Conservation (phyloP, 2,888 invertebrate genomes). For the Tenthredo notha region DNA sequence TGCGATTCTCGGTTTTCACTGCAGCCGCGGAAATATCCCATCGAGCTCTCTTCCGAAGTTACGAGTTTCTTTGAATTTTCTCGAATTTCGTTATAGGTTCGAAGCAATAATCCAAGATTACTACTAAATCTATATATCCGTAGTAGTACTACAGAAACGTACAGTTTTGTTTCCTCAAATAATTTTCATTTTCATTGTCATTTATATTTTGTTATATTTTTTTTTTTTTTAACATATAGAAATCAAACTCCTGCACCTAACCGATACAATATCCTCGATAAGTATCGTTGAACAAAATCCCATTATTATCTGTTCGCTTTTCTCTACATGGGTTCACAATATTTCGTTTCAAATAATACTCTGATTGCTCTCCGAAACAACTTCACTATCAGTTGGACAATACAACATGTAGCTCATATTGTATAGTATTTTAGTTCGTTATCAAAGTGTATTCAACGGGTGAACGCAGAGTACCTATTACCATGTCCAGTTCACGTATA, state of each 20-base stretch:
- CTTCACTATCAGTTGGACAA: conserved; percentile 6
- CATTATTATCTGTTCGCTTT: neutral
- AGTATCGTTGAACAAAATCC: neutral
- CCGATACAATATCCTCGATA: neutral
- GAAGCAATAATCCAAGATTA: neutral
- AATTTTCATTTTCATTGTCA: neutral
- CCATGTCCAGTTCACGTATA: conserved; percentile 16
- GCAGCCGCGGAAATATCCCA: neutral
- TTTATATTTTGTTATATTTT: too few relatives aligned
- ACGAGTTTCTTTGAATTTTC: neutral
- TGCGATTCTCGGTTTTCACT: neutral
- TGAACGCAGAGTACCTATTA: conserved; percentile 12
- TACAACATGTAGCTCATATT: neutral
- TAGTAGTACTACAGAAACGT: neutral
- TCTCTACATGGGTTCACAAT: neutral
- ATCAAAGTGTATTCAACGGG: conserved; percentile 42
- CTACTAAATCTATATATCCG: neutral
- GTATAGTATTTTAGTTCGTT: conserved; percentile 40
- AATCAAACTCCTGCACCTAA: neutral
- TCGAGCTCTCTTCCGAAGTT: neutral
- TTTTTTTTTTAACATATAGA: neutral
- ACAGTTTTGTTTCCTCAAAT: neutral
- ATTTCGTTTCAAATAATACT: conserved; percentile 8
- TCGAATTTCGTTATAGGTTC: too few relatives aligned
- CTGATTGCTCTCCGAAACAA: neutral